Percentiles rank a stretch among this genome's conserved stretches.
These are phyloP conservation scores for Lutjanus campechanus DNA, from an alignment of 2,797 vertebrate genomes.

Conservation along the genomic window DNA sequence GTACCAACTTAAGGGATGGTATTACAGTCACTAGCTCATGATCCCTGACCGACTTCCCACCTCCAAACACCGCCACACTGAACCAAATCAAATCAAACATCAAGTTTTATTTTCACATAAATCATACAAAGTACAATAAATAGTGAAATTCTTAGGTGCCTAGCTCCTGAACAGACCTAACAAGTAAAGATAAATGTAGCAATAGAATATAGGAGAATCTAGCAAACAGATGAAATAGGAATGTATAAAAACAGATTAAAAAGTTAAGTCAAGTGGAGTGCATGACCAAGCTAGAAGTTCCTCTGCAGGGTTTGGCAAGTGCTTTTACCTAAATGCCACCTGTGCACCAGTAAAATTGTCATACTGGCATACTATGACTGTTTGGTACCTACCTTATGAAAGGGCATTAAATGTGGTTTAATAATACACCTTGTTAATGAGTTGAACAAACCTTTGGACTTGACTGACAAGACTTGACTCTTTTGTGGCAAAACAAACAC, in stretches of 20 bases:
- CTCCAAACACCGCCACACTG: neutral
- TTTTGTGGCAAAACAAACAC: conserved; percentile 22
- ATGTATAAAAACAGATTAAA: too few relatives aligned
- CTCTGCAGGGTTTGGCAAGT: neutral
- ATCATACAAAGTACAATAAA: too few relatives aligned
- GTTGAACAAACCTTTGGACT: conserved; percentile 20
- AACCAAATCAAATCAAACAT: neutral
- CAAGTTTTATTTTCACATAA: too few relatives aligned
- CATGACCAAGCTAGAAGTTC: neutral
- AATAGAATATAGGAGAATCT: too few relatives aligned
- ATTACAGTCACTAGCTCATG: conserved; percentile 1
- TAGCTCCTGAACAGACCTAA: too few relatives aligned
- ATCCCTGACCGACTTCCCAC: neutral
- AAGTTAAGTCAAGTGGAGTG: too few relatives aligned
- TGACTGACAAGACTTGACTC: conserved; percentile 11
- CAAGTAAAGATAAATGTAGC: too few relatives aligned
- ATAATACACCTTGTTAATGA: neutral
- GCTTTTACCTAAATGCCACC: neutral
- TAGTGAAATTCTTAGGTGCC: too few relatives aligned
- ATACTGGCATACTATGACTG: neutral
- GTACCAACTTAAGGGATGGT: neutral
- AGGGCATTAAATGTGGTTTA: too few relatives aligned
- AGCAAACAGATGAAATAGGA: too few relatives aligned
- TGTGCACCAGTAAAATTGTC: neutral
- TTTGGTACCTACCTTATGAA: neutral